Evolutionary conservation across 2,888 invertebrate species (phyloP), one percentile per base, ranked within the genome.

Genomic region (Sussaba pulchella): DNA sequence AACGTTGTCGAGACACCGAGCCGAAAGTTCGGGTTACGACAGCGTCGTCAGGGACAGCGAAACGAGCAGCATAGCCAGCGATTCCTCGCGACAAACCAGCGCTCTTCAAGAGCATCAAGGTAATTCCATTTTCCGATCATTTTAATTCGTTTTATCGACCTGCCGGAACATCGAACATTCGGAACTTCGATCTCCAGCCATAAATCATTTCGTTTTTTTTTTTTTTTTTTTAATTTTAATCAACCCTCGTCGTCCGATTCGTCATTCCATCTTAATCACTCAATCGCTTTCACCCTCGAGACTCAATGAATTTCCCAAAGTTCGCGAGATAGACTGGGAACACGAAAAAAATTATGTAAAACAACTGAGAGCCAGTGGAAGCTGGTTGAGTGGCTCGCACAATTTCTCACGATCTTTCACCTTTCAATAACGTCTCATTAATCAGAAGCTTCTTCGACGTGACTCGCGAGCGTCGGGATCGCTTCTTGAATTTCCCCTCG

Each of bases 1-100:
- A 0, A 96, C 96, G 0, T 95, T 96, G 2, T 96, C 96, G 0
- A 93, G 96, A 84, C 89, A 91, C 81, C 94, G 96, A 66, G 97
- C 97, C 2, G 97, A 98, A 90, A 97, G 97, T 88, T 94, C 94
- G 63, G 98, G 98, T 0, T 98, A 98, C 88, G 98, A 98, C 89
- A 98, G 97, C 87, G 97, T 98, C 83, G 96, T 97, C 9, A 93
- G 98, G 81, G 98, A 98, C 91, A 96, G 96, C 85, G 98, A 98
- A 89, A 97, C 97, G 81, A 97, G 97, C 21, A 97, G 97, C 78
- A 95, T 97, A 85, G 97, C 97, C 83, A 98, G 98, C 14, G 95
- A 94, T 81, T 93, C 93, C 8, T 94, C 93, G 61, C 90, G 94
- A 81, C 91, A 93, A 74, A 93, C 93, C 12, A 93, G 93, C 82